These are phyloP conservation scores for Hypotaenidia philippensis DNA, from an alignment of 2,797 vertebrate species.

Conservation along the genomic window DNA sequence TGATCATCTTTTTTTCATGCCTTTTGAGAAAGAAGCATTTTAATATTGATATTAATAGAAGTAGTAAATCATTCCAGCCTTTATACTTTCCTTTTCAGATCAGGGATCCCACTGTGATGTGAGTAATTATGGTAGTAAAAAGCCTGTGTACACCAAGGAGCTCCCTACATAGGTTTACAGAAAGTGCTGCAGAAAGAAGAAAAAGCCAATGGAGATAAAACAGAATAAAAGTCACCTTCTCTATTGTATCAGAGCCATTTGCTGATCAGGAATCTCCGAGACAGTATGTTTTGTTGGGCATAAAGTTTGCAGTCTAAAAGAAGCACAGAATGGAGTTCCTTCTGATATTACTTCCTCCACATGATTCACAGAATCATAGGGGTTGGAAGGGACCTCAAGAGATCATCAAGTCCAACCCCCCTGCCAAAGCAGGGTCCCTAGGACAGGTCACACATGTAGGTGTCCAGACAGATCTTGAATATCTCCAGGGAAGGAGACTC, in stretches of 20 bases:
- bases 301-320: neutral
- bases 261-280: neutral
- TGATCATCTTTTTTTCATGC: neutral
- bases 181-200: neutral
- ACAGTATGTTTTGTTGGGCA: neutral
- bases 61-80: neutral
- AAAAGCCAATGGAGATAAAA: neutral
- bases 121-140: neutral
- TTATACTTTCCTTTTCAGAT: neutral
- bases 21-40: neutral
- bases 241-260: neutral
- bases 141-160: neutral
- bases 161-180: neutral
- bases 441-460: too few relatives aligned
- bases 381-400: too few relatives aligned
- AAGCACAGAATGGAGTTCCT: neutral
- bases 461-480: too few relatives aligned
- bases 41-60: neutral
- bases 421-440: too few relatives aligned
- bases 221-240: neutral
- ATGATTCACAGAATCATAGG: too few relatives aligned
- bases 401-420: too few relatives aligned
- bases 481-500: too few relatives aligned
- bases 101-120: neutral
- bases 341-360: neutral